These are phyloP conservation scores for Catostomus latipinnis DNA, from an alignment of 2,797 vertebrate species.

Conservation along the genomic window DNA sequence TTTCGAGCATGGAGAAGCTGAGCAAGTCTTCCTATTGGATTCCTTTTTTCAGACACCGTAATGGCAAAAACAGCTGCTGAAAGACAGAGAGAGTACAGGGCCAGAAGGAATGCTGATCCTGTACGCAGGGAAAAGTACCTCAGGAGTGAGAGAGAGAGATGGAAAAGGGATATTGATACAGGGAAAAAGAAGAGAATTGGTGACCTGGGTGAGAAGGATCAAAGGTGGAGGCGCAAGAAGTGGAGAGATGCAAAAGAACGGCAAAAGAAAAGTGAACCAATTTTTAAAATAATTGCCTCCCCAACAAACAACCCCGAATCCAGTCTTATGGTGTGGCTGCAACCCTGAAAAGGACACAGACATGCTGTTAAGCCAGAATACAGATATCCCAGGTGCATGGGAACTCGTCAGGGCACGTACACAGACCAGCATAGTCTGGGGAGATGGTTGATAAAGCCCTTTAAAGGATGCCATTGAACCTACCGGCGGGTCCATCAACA, in stretches of 20 bases:
- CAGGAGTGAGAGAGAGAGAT: slow-evolving; percentile 40
- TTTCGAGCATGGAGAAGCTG: slow-evolving; percentile 33
- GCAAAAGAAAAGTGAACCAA: slow-evolving; percentile 1
- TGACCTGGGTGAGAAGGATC: slow-evolving; percentile 39
- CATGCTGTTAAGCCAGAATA: slow-evolving; percentile 2
- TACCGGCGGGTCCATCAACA: not conserved
- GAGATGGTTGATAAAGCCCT: not conserved
- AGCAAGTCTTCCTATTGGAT: slow-evolving; percentile 47
- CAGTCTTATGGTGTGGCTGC: slow-evolving; percentile 3
- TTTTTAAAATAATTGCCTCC: slow-evolving; percentile 25
- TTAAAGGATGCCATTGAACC: not conserved
- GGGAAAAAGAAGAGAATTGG: slow-evolving; percentile 42
- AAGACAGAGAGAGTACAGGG: slow-evolving; percentile 34
- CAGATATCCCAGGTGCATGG: not conserved
- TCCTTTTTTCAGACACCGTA: slow-evolving; percentile 49
- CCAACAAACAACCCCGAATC: not conserved
- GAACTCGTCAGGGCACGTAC: not conserved
- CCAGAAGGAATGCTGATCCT: slow-evolving; percentile 40
- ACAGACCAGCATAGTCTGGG: not conserved
- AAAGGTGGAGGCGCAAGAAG: slow-evolving; percentile 36
- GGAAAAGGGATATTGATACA: slow-evolving; percentile 36
- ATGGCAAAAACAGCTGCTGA: slow-evolving; percentile 38
- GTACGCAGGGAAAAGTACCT: slow-evolving; percentile 37
- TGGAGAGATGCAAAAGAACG: slow-evolving; percentile 42
- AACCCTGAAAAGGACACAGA: slow-evolving; percentile 8